A percentile compares a stretch with the other conserved stretches of the same genome.
Conservation (phyloP, 2,888 invertebrate genomes). For the Bedellia somnulentella region DNA sequence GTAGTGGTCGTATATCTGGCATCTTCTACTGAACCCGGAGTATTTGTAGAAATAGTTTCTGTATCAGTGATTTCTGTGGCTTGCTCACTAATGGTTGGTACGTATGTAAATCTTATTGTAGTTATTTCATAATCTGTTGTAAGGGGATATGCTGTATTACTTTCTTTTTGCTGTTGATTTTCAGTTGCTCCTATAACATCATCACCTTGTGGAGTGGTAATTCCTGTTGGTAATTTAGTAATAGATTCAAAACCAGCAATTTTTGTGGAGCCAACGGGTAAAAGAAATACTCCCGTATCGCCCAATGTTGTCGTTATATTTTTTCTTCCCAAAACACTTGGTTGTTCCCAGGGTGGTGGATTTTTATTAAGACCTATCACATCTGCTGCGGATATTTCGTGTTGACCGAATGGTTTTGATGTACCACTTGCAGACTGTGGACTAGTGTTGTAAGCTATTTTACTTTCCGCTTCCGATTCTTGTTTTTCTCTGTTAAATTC, state of each 20-base stretch:
- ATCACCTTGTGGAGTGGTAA: slow-evolving; percentile 47
- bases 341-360: slow-evolving; percentile 22
- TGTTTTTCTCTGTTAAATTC: slow-evolving; percentile 28
- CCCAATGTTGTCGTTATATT: background rate
- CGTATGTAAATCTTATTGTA: slow-evolving; percentile 45
- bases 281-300: background rate
- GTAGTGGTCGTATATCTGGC: slow-evolving; percentile 28
- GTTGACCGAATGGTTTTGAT: background rate
- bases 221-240: slow-evolving; percentile 41
- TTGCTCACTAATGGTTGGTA: slow-evolving; percentile 25
- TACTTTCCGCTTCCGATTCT: too few relatives aligned
- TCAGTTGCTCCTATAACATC: slow-evolving; percentile 22
- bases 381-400: slow-evolving; percentile 7
- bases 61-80: slow-evolving; percentile 16
- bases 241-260: slow-evolving; percentile 52
- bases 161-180: slow-evolving; percentile 20
- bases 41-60: slow-evolving; percentile 17
- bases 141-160: slow-evolving; percentile 15
- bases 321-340: too few relatives aligned
- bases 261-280: slow-evolving; percentile 25
- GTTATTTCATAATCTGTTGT: slow-evolving; percentile 43
- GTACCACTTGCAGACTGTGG: background rate
- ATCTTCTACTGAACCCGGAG: slow-evolving; percentile 32
- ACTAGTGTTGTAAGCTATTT: background rate
- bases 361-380: slow-evolving; percentile 2